Conservation (phyloP, 1,140 invertebrate genomes). For the Aethina tumida region DNA sequence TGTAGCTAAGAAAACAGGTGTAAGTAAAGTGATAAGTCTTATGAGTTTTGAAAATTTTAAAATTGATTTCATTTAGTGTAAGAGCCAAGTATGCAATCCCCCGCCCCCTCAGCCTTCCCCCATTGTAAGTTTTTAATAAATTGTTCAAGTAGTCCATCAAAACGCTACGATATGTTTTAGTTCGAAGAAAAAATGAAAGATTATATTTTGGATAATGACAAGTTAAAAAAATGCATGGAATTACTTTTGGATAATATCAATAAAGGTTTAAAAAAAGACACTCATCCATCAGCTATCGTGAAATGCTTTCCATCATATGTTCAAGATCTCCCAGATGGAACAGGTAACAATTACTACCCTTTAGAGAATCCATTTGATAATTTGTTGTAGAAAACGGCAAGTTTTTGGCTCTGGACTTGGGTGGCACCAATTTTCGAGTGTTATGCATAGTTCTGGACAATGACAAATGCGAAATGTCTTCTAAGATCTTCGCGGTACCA, state of each 20-base stretch:
- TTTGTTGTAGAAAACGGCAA: constrained; percentile 76
- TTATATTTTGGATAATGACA: constrained; percentile 71
- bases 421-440: constrained; percentile 97
- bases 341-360: too few species aligned
- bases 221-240: constrained; percentile 65
- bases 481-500: constrained; percentile 93
- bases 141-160: too few species aligned
- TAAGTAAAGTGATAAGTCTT: too few species aligned
- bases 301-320: constrained; percentile 87
- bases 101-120: background rate
- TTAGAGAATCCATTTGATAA: too few species aligned
- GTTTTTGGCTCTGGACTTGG: constrained; percentile 92
- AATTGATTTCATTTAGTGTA: too few species aligned
- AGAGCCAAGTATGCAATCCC: constrained; percentile 16
- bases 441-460: constrained; percentile 78
- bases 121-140: background rate
- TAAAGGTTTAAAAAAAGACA: constrained; percentile 69
- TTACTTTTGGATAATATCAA: constrained; percentile 67
- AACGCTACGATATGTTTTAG: too few species aligned
- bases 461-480: constrained; percentile 80
- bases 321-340: constrained; percentile 89
- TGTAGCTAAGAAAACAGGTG: too few species aligned
- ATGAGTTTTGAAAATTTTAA: too few species aligned
- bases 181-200: constrained; percentile 79
- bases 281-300: constrained; percentile 65